These are phyloP conservation scores for Eclectus roratus DNA, from an alignment of 2,113 vertebrate species.

Conservation along the genomic window DNA sequence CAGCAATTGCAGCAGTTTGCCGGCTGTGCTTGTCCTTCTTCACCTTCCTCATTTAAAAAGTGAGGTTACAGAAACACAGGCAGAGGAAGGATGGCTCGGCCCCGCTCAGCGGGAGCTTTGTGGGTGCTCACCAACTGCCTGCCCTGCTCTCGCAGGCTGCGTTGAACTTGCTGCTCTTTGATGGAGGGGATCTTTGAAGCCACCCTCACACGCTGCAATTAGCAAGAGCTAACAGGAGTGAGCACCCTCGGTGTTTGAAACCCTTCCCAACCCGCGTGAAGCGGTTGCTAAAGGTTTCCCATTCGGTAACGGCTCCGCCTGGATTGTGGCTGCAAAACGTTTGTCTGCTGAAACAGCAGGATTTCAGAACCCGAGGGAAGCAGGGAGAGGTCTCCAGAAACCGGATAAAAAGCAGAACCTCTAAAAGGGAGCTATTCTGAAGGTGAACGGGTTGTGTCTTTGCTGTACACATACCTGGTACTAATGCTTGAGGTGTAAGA, in stretches of 20 bases:
- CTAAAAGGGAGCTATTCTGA: background rate
- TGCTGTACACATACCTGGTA: fast-evolving
- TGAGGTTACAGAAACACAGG: fast-evolving
- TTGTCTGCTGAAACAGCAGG: background rate
- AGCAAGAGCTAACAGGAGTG: background rate
- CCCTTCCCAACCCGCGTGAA: background rate
- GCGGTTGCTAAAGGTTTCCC: background rate
- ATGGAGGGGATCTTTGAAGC: background rate
- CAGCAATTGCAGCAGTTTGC: background rate
- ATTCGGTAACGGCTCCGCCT: background rate
- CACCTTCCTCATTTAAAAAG: background rate
- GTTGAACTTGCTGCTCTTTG: background rate
- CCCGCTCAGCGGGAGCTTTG: background rate
- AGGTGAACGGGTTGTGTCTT: fast-evolving
- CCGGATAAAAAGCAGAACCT: background rate
- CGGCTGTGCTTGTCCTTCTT: background rate
- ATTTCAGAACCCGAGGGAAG: background rate
- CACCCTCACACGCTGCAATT: background rate
- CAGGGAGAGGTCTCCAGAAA: background rate
- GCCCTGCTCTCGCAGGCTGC: background rate
- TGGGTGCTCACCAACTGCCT: background rate
- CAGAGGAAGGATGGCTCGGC: background rate
- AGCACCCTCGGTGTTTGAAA: background rate
- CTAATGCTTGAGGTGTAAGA: background rate
- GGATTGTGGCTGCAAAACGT: background rate